Percentiles rank a stretch among this genome's conserved stretches.
These are phyloP conservation scores for Eumaeus atala DNA, from an alignment of 1,140 invertebrate species.

Conservation along the genomic window DNA sequence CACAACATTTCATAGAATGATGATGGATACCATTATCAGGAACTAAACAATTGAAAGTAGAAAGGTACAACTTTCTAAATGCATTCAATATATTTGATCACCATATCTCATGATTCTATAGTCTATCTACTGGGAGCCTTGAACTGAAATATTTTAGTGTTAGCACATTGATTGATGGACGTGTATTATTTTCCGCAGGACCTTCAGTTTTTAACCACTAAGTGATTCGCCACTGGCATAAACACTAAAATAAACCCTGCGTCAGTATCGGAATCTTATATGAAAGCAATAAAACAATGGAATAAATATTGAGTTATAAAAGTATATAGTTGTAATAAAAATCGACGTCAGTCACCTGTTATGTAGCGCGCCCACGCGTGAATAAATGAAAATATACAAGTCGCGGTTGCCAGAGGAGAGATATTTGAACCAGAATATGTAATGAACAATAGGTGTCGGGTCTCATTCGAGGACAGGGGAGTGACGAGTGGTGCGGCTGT, in stretches of 20 bases:
- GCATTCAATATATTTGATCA: no score
- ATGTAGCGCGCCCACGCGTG: conserved; percentile 43
- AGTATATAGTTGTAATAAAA: conserved; percentile 43
- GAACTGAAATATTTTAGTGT: no score
- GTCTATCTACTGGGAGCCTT: no score
- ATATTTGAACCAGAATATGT: conserved; percentile 53
- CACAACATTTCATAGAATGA: no score
- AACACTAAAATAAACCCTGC: conserved; percentile 35
- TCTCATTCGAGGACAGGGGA: conserved; percentile 46
- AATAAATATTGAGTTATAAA: conserved; percentile 42
- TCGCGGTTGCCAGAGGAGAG: conserved; percentile 60
- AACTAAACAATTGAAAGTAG: no score
- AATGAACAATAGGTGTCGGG: conserved; percentile 50
- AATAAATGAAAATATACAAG: conserved; percentile 59
- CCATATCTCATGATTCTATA: no score
- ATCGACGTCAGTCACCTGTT: conserved; percentile 55
- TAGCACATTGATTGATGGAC: no score
- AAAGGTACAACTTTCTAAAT: no score
- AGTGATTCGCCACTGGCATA: conserved; percentile 23
- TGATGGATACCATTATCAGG: no score
- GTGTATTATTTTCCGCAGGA: not conserved
- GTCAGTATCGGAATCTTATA: conserved; percentile 31
- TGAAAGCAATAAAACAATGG: conserved; percentile 58
- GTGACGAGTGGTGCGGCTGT: conserved; percentile 35
- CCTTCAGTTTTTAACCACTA: conserved; percentile 19